Evolutionary conservation across 2,797 vertebrate species (phyloP).

Genomic region (Thunnus albacares): DNA sequence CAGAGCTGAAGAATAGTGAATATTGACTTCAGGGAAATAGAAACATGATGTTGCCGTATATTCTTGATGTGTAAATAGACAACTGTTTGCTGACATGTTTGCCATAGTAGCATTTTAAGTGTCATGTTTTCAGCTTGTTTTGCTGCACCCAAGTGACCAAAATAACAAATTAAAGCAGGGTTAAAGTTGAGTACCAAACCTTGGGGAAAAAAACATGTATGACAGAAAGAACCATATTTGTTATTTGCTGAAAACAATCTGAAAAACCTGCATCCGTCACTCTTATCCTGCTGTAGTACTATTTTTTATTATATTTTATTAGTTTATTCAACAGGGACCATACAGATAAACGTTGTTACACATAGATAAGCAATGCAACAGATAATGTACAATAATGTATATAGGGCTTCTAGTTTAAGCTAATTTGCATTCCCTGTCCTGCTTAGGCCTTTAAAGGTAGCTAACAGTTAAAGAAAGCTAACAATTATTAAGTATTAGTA

Average conservation of each 20-base stretch:
- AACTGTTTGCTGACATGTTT: background rate
- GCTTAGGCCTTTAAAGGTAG: too few relatives aligned
- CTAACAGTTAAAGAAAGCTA: too few relatives aligned
- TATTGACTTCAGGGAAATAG: background rate
- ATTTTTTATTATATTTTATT: too few relatives aligned
- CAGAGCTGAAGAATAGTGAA: background rate
- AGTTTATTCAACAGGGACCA: too few relatives aligned
- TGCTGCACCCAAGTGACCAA: background rate
- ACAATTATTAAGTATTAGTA: background rate
- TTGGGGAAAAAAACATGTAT: background rate
- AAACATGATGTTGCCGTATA: background rate
- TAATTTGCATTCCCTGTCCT: too few relatives aligned
- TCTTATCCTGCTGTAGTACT: background rate
- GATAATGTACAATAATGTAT: too few relatives aligned
- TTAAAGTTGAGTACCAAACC: background rate
- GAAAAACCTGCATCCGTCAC: background rate
- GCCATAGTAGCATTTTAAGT: too few relatives aligned
- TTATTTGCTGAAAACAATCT: background rate
- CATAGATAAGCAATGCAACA: too few relatives aligned
- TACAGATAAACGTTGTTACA: too few relatives aligned
- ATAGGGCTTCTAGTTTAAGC: too few relatives aligned
- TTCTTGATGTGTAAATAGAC: background rate
- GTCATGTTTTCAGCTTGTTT: too few relatives aligned
- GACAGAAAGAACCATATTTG: background rate
- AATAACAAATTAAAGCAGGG: background rate